A percentile compares a stretch with the other conserved stretches of the same genome.
Evolutionary conservation across 2,888 invertebrate genomes (phyloP).

Genomic region (Drosophila paranaensis): DNA sequence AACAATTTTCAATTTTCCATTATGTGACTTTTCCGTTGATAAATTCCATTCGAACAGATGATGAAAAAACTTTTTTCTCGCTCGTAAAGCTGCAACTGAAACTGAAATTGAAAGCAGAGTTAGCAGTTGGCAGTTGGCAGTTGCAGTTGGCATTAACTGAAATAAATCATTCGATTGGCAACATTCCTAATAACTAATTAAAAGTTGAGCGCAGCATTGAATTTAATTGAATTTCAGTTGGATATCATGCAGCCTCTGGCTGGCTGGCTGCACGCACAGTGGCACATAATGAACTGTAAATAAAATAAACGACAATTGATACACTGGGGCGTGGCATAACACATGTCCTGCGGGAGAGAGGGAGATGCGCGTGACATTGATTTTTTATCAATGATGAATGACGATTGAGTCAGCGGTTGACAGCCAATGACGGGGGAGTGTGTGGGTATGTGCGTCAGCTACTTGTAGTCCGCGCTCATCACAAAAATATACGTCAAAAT

Average conservation of each 20-base stretch:
- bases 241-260: background rate
- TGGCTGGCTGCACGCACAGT: background rate
- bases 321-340: constrained; percentile 15
- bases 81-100: constrained; percentile 31
- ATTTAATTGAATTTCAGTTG: constrained; percentile 34
- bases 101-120: constrained; percentile 44
- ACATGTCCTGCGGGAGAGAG: background rate
- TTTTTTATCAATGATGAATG: constrained; percentile 59
- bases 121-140: constrained; percentile 31
- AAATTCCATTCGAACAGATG: constrained; percentile 57
- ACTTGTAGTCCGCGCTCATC: constrained; percentile 11
- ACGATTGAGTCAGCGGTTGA: constrained; percentile 23
- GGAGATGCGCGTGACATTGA: constrained; percentile 33
- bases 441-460: background rate
- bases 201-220: constrained; percentile 57
- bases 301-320: constrained; percentile 10
- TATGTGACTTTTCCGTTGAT: constrained; percentile 65
- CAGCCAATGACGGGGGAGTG: background rate
- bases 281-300: constrained; percentile 14
- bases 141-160: constrained; percentile 40
- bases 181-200: constrained; percentile 67
- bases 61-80: constrained; percentile 17
- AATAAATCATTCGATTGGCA: constrained; percentile 44
- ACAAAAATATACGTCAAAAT: constrained; percentile 14
- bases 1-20: constrained; percentile 72